Percentiles rank a stretch among this genome's conserved stretches.
Conservation (phyloP, 2,113 vertebrate genomes). For the Tachuris rubrigastra region DNA sequence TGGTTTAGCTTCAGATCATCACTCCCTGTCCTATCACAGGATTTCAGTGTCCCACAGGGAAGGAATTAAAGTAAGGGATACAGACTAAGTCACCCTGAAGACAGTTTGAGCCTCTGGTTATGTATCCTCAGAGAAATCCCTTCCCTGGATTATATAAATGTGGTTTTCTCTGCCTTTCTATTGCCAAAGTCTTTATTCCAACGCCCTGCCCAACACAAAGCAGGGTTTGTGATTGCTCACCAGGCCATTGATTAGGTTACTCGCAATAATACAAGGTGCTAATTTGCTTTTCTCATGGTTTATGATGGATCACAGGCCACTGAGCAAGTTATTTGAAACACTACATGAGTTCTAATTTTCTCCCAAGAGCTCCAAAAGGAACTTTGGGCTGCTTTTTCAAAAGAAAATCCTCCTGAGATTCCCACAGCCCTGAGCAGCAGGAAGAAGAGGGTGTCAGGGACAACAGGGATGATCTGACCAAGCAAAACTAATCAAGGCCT, state of each 20-base stretch:
- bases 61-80: background rate
- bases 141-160: background rate
- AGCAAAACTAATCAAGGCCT: background rate
- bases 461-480: background rate
- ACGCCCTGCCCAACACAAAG: background rate
- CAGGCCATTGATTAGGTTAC: too few relatives aligned
- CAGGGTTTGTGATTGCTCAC: background rate
- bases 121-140: background rate
- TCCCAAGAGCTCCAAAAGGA: background rate
- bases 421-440: background rate
- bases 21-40: background rate
- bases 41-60: background rate
- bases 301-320: background rate
- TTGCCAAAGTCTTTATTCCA: background rate
- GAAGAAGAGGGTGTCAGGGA: background rate
- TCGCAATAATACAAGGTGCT: background rate
- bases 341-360: background rate
- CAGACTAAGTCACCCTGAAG: background rate
- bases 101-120: background rate
- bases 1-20: background rate
- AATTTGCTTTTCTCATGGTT: background rate
- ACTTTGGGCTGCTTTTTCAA: background rate
- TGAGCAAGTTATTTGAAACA: background rate
- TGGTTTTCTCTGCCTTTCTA: background rate
- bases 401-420: background rate